Base-by-base conservation (phyloP, 2,113 vertebrate species). In the Planiliza haematocheilus region DNA sequence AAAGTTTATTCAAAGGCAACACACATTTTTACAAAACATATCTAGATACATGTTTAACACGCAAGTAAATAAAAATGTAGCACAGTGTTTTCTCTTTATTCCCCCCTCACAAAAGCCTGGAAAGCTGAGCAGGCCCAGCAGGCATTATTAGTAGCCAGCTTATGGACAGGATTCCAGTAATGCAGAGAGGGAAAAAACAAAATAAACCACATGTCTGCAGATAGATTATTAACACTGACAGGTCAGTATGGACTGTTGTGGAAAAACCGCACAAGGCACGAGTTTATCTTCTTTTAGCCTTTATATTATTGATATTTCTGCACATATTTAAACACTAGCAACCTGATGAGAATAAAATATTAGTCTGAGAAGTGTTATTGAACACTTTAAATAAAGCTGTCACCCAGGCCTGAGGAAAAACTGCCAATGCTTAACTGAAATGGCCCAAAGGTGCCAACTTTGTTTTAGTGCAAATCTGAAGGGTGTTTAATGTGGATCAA, bases 1-100 rank as follows among this genome's bases (percentile, higher is more conserved):
- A 93, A 92, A 91, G 91, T 92, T 91, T 90, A 93, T 85, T 91
- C 91, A 92, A 92, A 92, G 88, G 77, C 81, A 81, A 92, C 90
- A 89, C 81, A 70, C 50, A 50, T 83, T 83, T 87, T 87, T 86
- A 92, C 89, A 88, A 90, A 90, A 91, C 88, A 86, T 56, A 84
- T 72, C 85, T 60, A 69, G 86, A 82, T 82, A 66, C 78, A 68
- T 84, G 84, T 91, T 91, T 91, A 90, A 92, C 81, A 89, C 63
- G 79, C 51, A 48, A 76, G 88, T 87, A 92, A 91, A 93, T 81
- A 90, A 89, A 30, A 89, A 83, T 57, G 48, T 38, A 52, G 52
- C 48, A 65, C 57, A 64, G 38, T 67, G 74, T 83, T 85, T 73
- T 34, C 24, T 66, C 14, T 58, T 42, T 64, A 43, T 38, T 2